Evolutionary conservation across 2,113 vertebrate species (phyloP).

Genomic region (Crotalus helleri): DNA sequence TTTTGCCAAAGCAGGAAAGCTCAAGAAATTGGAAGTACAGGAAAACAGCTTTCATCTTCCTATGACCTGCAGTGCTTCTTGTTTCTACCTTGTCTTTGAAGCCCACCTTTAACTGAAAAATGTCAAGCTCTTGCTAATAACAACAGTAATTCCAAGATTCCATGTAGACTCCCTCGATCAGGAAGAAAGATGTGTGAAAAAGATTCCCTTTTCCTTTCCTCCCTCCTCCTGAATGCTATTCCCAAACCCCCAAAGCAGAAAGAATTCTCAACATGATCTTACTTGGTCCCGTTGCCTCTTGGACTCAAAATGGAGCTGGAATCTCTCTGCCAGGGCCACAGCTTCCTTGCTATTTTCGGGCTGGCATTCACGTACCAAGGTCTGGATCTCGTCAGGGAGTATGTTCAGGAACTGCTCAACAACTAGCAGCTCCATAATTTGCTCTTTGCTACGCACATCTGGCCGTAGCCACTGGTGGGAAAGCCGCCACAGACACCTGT

Average conservation of each 20-base stretch:
- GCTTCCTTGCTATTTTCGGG: conserved; percentile 30
- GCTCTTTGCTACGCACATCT: conserved; percentile 11
- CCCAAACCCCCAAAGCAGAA: neutral
- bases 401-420: conserved; percentile 22
- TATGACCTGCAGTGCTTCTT: neutral
- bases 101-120: neutral
- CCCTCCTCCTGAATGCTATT: neutral
- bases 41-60: neutral
- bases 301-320: conserved; percentile 29
- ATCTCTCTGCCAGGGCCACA: conserved; percentile 17
- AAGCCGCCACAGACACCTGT: conserved; percentile 9
- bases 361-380: conserved; percentile 26
- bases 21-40: neutral
- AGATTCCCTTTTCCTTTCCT: neutral
- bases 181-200: neutral
- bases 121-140: neutral
- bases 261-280: neutral
- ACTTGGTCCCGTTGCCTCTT: conserved; percentile 23
- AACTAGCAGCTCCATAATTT: conserved; percentile 23
- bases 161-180: neutral
- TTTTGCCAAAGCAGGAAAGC: neutral
- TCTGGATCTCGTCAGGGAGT: conserved; percentile 14
- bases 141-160: neutral
- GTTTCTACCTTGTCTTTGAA: neutral
- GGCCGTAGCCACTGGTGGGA: conserved; percentile 25